These are phyloP conservation scores for Saturnia pavonia DNA, from an alignment of 2,888 invertebrate species.

Conservation along the genomic window DNA sequence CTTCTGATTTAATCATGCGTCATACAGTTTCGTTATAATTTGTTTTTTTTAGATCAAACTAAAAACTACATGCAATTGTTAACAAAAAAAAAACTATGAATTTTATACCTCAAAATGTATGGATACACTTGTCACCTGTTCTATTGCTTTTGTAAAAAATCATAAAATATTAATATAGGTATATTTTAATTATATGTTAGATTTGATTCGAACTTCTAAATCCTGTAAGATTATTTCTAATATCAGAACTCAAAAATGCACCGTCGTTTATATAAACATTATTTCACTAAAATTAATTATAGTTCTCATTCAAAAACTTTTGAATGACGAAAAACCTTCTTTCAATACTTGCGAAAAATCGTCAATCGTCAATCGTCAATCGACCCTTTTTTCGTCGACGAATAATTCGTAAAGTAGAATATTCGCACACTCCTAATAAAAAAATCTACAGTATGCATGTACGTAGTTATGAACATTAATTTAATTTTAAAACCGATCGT, in stretches of 20 bases:
- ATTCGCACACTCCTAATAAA: no score
- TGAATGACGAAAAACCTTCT: no score
- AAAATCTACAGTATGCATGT: no score
- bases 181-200: background rate
- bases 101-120: slow-evolving; percentile 32
- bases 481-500: no score
- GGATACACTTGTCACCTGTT: slow-evolving; percentile 31
- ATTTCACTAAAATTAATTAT: no score
- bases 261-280: background rate
- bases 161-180: slow-evolving; percentile 7
- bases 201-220: background rate
- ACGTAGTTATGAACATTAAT: no score
- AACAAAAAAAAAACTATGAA: slow-evolving; percentile 23
- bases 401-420: no score
- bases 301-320: no score
- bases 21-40: slow-evolving; percentile 2
- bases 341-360: no score
- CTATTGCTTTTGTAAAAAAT: slow-evolving; percentile 30
- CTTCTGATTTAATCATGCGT: slow-evolving; percentile 27
- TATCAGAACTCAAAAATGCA: background rate
- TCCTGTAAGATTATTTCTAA: background rate
- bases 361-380: no score
- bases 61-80: slow-evolving; percentile 34
- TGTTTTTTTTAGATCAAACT: background rate
- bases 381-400: no score